Conservation (phyloP, 2,888 invertebrate genomes). For the Drosophila trichaetosa region DNA sequence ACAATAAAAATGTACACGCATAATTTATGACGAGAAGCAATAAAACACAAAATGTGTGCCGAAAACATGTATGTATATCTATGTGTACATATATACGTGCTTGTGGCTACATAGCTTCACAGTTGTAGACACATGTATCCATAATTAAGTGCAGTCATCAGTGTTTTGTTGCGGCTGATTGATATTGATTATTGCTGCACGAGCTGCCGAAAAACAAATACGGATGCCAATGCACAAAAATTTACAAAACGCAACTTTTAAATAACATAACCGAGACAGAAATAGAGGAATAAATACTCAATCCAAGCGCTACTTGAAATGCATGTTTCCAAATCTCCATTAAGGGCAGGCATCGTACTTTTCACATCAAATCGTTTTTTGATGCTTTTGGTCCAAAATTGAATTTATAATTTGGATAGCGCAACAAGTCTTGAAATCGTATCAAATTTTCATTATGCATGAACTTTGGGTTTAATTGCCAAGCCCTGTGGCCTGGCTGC, state of each 20-base stretch:
- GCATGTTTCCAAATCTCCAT: conserved; percentile 55
- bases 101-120: conserved; percentile 36
- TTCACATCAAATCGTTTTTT: conserved; percentile 47
- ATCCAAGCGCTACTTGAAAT: conserved; percentile 26
- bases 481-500: conserved; percentile 35
- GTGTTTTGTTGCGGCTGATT: conserved; percentile 50
- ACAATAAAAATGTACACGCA: conserved; percentile 39
- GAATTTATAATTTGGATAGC: conserved; percentile 60
- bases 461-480: conserved; percentile 48
- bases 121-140: conserved; percentile 7
- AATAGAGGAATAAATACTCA: background rate
- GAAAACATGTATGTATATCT: background rate
- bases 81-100: conserved; percentile 38
- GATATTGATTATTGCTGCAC: conserved; percentile 68
- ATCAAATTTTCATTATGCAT: conserved; percentile 61
- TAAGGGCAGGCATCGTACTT: conserved; percentile 36
- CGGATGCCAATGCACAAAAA: conserved; percentile 56
- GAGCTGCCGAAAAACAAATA: conserved; percentile 42
- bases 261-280: conserved; percentile 26
- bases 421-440: conserved; percentile 45
- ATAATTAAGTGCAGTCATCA: conserved; percentile 68
- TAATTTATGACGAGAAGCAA: conserved; percentile 31
- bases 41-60: conserved; percentile 40
- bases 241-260: conserved; percentile 65
- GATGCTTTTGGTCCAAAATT: conserved; percentile 35